Evolutionary conservation across 2,888 invertebrate genomes (phyloP).

Genomic region (Zootermopsis nevadensis): DNA sequence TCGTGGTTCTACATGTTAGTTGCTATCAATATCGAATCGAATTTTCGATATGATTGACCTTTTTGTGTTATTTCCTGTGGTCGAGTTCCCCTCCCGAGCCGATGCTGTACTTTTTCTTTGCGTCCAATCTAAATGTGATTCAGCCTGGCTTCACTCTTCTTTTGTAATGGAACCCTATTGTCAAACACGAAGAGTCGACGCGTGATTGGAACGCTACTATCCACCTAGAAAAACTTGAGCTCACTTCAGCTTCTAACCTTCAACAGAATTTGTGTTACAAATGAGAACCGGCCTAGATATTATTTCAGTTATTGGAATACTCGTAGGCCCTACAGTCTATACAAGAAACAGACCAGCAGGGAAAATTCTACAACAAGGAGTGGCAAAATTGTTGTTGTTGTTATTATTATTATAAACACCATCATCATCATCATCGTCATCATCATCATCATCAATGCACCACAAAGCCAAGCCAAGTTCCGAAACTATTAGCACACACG

Average conservation of each 20-base stretch:
- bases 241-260: not conserved
- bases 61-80: not conserved
- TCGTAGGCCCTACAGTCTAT: too few species aligned
- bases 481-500: too few species aligned
- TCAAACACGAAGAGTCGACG: not conserved
- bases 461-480: too few species aligned
- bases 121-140: constrained; percentile 20
- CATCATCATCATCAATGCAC: too few species aligned
- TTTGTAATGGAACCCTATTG: constrained; percentile 21
- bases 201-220: not conserved
- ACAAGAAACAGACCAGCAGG: too few species aligned
- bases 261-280: too few species aligned
- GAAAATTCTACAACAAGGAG: too few species aligned
- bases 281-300: too few species aligned
- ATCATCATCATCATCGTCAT: too few species aligned
- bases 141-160: not conserved
- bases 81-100: not conserved
- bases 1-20: not conserved
- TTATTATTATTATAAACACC: too few species aligned
- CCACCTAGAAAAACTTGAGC: not conserved
- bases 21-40: not conserved
- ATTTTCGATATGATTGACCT: not conserved
- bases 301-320: too few species aligned
- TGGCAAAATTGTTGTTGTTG: too few species aligned
- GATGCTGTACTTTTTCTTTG: not conserved